These are phyloP conservation scores for Decapterus maruadsi DNA, from an alignment of 2,797 vertebrate genomes.

Conservation along the genomic window DNA sequence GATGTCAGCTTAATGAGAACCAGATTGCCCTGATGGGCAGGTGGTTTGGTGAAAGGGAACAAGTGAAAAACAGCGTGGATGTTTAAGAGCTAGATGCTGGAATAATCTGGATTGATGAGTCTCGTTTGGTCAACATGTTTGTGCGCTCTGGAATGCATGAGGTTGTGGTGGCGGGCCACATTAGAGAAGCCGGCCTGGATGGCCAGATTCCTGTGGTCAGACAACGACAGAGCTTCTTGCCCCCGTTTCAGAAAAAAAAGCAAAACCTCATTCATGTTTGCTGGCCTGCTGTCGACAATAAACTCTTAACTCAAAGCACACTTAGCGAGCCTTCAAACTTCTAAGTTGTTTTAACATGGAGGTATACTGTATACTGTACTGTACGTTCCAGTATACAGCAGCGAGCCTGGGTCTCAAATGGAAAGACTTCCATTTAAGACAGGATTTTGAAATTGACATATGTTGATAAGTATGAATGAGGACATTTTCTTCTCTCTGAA, in stretches of 20 bases:
- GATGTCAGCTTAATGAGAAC: conserved; percentile 74
- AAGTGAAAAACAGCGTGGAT: conserved; percentile 84
- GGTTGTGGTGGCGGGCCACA: conserved; percentile 85
- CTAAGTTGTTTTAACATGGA: conserved; percentile 55
- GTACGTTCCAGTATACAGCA: conserved; percentile 35
- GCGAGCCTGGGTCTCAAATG: conserved; percentile 29
- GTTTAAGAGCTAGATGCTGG: conserved; percentile 80
- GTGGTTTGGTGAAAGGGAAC: conserved; percentile 83
- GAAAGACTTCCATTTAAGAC: conserved; percentile 50
- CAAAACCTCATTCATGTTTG: conserved; percentile 74
- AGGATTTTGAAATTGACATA: conserved; percentile 52
- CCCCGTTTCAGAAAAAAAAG: conserved; percentile 68
- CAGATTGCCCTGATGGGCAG: conserved; percentile 79
- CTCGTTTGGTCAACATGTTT: conserved; percentile 88
- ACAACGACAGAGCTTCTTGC: conserved; percentile 79
- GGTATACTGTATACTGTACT: conserved; percentile 14
- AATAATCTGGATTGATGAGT: conserved; percentile 85
- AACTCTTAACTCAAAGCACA: conserved; percentile 65
- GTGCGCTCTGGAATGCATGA: conserved; percentile 86
- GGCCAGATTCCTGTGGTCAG: conserved; percentile 86
- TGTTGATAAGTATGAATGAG: conserved; percentile 42
- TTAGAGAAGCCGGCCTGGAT: conserved; percentile 76
- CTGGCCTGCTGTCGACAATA: conserved; percentile 79
- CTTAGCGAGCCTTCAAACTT: conserved; percentile 50
- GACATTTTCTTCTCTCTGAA: conserved; percentile 46